Conservation (phyloP, 2,113 vertebrate species). For the Sinocyclocheilus anshuiensis region DNA sequence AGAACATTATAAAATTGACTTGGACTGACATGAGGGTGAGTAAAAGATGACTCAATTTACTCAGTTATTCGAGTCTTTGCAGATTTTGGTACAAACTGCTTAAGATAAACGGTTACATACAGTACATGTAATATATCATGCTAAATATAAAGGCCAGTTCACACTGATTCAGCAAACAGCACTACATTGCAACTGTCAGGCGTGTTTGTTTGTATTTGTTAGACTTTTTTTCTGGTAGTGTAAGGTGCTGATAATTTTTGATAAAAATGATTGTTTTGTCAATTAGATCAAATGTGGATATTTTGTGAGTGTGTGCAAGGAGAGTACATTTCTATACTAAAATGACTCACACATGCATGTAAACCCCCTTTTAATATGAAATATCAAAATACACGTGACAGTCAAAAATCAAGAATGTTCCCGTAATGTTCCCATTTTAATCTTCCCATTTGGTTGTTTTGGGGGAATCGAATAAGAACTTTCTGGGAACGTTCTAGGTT, state of each 20-base stretch:
- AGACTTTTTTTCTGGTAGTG: neutral
- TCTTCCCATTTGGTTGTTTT: no score
- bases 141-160: neutral
- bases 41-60: neutral
- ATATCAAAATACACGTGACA: neutral
- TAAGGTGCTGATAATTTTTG: no score
- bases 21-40: neutral
- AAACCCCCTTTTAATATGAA: neutral
- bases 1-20: neutral
- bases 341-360: neutral
- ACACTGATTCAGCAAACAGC: neutral
- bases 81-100: neutral
- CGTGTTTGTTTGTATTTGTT: neutral
- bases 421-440: no score
- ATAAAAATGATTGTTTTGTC: no score
- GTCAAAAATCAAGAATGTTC: no score
- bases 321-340: neutral
- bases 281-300: no score
- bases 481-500: no score
- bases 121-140: neutral
- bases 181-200: neutral
- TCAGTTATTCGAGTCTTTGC: neutral
- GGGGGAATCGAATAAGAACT: no score
- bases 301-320: neutral
- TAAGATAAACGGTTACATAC: neutral